These are phyloP conservation scores for Capreolus pygargus DNA, from an alignment of 2,113 vertebrate genomes.

Conservation along the genomic window DNA sequence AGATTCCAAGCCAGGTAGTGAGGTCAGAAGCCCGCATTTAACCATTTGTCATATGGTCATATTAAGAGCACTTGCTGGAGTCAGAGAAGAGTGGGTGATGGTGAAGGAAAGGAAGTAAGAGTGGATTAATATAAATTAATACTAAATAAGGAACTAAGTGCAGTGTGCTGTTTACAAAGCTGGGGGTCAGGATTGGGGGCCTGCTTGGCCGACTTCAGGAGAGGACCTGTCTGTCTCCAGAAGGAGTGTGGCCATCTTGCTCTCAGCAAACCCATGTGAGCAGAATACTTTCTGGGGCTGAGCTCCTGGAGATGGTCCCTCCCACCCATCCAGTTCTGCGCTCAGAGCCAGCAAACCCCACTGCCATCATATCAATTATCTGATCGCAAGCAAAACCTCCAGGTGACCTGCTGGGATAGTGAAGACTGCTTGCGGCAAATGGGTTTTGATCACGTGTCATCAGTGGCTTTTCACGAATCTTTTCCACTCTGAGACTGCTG, in stretches of 20 bases:
- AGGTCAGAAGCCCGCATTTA: background rate
- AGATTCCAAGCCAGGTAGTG: background rate
- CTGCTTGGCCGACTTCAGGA: background rate
- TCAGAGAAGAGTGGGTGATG: background rate
- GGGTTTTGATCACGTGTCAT: background rate
- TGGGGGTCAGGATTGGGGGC: background rate
- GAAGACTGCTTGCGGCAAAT: background rate
- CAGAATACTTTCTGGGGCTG: background rate
- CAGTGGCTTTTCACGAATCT: background rate
- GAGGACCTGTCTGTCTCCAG: background rate
- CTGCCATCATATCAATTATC: background rate
- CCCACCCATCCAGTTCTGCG: accelerated
- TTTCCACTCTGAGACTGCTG: background rate
- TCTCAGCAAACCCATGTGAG: background rate
- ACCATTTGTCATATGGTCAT: accelerated
- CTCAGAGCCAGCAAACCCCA: background rate
- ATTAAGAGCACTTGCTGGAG: accelerated
- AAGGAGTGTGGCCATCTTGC: background rate
- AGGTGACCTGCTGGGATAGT: background rate
- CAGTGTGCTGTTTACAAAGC: no score
- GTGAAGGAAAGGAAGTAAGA: background rate
- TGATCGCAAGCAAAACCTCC: background rate
- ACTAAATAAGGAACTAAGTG: background rate
- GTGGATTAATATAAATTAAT: background rate
- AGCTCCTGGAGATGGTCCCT: background rate